These are phyloP conservation scores for Myiagra hebetior DNA, from an alignment of 2,113 vertebrate genomes.

Conservation along the genomic window DNA sequence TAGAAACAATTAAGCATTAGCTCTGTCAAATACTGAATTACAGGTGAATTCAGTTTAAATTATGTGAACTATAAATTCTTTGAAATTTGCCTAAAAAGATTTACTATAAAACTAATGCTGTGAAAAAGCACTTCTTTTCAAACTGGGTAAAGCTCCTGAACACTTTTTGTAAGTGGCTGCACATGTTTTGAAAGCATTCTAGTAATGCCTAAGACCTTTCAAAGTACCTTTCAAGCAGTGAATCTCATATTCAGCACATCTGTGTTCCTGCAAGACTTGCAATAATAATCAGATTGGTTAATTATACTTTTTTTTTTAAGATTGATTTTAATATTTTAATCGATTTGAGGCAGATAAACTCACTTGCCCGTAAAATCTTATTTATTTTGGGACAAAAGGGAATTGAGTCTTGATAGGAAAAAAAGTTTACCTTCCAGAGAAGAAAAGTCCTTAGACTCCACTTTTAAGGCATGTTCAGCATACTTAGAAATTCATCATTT, in stretches of 20 bases:
- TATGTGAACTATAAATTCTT: conserved; percentile 67
- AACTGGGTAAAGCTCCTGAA: conserved; percentile 58
- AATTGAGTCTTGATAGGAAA: conserved; percentile 10
- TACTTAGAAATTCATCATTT: background rate
- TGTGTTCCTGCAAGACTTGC: conserved; percentile 56
- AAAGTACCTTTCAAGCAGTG: conserved; percentile 51
- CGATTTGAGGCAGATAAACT: conserved; percentile 69
- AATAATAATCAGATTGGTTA: conserved; percentile 71
- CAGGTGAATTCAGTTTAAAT: conserved; percentile 71
- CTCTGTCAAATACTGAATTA: conserved; percentile 68
- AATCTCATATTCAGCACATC: conserved; percentile 61
- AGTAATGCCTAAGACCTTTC: conserved; percentile 43
- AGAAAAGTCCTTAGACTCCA: background rate
- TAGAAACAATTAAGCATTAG: conserved; percentile 71
- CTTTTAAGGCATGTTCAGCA: background rate
- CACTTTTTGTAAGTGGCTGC: conserved; percentile 58
- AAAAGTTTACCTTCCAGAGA: background rate
- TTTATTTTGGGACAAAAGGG: conserved; percentile 61
- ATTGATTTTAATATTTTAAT: conserved; percentile 73
- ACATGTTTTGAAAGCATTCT: conserved; percentile 59
- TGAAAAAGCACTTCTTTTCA: conserved; percentile 62
- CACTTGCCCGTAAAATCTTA: conserved; percentile 67
- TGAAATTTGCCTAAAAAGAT: conserved; percentile 69
- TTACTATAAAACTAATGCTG: conserved; percentile 60
- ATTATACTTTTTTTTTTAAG: conserved; percentile 58